Percentiles rank a stretch among this genome's conserved stretches.
phyloP scores from a whole-genome alignment of 1,140 invertebrate species.

The Ceratina japonica region DNA sequence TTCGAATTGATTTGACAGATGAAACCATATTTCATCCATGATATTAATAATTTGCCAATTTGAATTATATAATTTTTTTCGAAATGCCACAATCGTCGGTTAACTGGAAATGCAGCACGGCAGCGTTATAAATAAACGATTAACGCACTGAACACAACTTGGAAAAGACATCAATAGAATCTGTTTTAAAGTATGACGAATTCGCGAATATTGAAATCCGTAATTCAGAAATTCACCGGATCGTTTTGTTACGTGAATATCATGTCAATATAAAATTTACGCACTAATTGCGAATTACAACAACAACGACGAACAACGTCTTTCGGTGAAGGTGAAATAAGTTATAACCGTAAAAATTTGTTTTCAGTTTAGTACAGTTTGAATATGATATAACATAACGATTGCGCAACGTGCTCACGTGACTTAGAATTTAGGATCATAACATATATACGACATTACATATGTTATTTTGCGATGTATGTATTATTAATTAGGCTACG shows the following conservation, averaged over 20 bases:
- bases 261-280: background rate
- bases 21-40: slow-evolving; percentile 78
- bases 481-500: no score
- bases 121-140: slow-evolving; percentile 77
- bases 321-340: no score
- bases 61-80: slow-evolving; percentile 22
- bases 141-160: slow-evolving; percentile 71
- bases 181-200: slow-evolving; percentile 26
- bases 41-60: slow-evolving; percentile 32
- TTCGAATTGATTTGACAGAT: slow-evolving; percentile 72
- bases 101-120: slow-evolving; percentile 64
- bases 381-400: no score
- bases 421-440: background rate
- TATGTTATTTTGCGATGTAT: no score
- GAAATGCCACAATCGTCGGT: slow-evolving; percentile 9
- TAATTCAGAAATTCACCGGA: no score
- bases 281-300: no score
- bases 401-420: background rate
- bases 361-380: no score
- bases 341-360: no score
- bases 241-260: no score
- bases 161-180: slow-evolving; percentile 71
- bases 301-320: no score
- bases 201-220: slow-evolving; percentile 5
- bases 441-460: no score